These are phyloP conservation scores for Procavia capensis DNA, from an alignment of 2,113 vertebrate genomes.

Conservation along the genomic window DNA sequence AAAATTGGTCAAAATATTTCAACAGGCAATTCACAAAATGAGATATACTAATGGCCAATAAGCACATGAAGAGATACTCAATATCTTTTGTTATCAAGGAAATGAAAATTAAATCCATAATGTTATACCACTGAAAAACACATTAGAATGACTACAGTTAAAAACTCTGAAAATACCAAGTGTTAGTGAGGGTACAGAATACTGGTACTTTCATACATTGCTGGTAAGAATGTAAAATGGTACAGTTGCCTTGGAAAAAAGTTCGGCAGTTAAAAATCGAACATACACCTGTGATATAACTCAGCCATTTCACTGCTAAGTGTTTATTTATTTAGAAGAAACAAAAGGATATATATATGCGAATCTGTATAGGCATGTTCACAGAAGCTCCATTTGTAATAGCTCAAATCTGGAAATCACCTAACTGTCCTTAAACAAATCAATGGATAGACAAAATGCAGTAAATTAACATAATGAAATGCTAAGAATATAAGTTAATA, in stretches of 20 bases:
- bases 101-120: background rate
- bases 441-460: no score
- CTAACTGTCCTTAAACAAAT: no score
- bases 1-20: background rate
- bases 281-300: background rate
- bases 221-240: background rate
- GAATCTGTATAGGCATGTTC: background rate
- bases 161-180: background rate
- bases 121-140: background rate
- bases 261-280: background rate
- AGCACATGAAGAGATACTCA: background rate
- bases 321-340: slow-evolving; percentile 6
- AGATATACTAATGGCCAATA: background rate
- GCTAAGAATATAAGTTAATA: background rate
- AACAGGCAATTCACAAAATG: background rate
- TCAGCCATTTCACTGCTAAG: background rate
- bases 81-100: background rate
- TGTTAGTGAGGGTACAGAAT: background rate
- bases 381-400: background rate
- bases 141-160: background rate
- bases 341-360: background rate
- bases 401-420: background rate
- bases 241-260: background rate
- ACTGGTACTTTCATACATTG: background rate
- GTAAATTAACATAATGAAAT: background rate